Evolutionary conservation across 2,888 invertebrate genomes (phyloP).

Genomic region (Cataglyphis cursor): DNA sequence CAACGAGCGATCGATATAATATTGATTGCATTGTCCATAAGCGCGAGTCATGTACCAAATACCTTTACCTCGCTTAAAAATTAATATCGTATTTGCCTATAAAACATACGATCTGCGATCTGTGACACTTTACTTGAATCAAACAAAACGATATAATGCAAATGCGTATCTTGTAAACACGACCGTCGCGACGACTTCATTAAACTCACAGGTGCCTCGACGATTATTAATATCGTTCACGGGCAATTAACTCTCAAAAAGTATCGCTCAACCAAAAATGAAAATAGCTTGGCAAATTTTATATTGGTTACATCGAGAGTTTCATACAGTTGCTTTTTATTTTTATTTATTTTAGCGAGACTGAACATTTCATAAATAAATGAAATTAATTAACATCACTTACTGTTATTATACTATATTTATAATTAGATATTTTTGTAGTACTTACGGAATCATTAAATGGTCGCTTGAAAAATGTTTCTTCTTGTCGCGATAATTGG

Average conservation of each 20-base stretch:
- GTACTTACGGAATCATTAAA: not conserved
- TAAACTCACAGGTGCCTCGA: not conserved
- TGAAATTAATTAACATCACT: not conserved
- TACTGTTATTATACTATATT: not conserved
- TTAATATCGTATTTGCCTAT: constrained; percentile 6
- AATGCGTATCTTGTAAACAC: not conserved
- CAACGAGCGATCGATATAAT: constrained; percentile 24
- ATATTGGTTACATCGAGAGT: not conserved
- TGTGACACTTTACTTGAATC: constrained; percentile 12
- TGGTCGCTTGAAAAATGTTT: not conserved
- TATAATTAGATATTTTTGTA: not conserved
- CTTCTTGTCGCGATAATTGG: not conserved
- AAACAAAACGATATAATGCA: constrained; percentile 23
- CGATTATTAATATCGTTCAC: constrained; percentile 35
- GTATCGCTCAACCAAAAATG: not conserved
- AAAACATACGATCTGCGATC: not conserved
- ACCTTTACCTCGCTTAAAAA: constrained; percentile 21
- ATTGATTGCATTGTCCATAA: constrained; percentile 27
- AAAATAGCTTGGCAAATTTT: not conserved
- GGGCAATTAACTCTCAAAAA: constrained; percentile 7
- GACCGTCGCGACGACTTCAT: not conserved
- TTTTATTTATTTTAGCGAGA: constrained; percentile 10
- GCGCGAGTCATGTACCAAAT: constrained; percentile 29
- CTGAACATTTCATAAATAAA: constrained; percentile 10
- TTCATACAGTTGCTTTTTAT: not conserved